phyloP scores from a whole-genome alignment of 92 coral and sea anemone species.

The Diadumene lineata region DNA sequence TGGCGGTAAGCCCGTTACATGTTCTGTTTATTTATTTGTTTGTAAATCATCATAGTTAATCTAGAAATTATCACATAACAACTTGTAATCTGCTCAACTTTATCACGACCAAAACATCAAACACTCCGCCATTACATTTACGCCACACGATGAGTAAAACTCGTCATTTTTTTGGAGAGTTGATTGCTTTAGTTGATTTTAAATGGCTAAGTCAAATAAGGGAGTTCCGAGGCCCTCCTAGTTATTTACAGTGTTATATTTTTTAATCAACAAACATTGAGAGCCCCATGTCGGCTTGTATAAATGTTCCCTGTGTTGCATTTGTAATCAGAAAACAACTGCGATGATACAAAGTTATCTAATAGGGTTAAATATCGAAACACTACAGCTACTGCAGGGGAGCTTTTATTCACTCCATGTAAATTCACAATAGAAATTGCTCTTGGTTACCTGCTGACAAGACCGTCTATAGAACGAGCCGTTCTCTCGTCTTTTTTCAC shows the following conservation, averaged over 20 bases:
- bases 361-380: too few relatives aligned
- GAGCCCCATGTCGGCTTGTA: conserved; percentile 2
- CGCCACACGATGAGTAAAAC: too few relatives aligned
- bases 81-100: not conserved
- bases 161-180: not conserved
- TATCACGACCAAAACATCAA: not conserved
- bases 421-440: too few relatives aligned
- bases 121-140: too few relatives aligned
- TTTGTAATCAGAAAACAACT: not conserved
- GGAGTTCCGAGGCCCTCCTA: conserved; percentile 19
- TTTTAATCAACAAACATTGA: not conserved
- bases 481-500: too few relatives aligned
- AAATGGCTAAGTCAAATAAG: not conserved
- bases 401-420: too few relatives aligned
- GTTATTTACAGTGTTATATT: not conserved
- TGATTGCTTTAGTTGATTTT: not conserved
- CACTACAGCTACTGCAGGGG: too few relatives aligned
- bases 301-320: not conserved
- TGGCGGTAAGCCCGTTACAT: not conserved
- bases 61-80: conserved; percentile 1
- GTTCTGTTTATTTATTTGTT: not conserved
- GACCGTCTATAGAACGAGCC: too few relatives aligned
- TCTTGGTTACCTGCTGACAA: too few relatives aligned
- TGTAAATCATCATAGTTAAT: conserved; percentile 3
- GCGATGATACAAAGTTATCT: too few relatives aligned